Conservation (phyloP, 2,888 invertebrate genomes). For the Ditula angustiorana region DNA sequence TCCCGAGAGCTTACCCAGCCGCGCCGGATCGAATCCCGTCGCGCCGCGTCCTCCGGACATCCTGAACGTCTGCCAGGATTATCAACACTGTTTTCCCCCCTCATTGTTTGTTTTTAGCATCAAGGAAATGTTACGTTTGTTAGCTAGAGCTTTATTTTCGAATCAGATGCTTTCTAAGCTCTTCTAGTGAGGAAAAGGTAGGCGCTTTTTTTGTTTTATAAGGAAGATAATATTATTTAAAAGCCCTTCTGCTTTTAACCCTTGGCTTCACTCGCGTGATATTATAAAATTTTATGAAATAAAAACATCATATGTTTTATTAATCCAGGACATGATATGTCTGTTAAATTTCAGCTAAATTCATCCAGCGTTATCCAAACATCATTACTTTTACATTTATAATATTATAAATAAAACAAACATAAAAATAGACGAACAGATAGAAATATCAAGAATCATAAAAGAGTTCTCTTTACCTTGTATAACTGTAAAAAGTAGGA, state of each 20-base stretch:
- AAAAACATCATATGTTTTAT: too few relatives aligned
- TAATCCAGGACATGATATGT: too few relatives aligned
- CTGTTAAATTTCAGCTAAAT: too few relatives aligned
- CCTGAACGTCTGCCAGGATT: conserved; percentile 42
- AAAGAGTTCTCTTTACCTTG: too few relatives aligned
- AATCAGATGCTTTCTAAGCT: conserved; percentile 11
- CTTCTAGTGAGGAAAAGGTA: not conserved
- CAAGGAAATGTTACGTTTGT: conserved; percentile 37
- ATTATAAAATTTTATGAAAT: too few relatives aligned
- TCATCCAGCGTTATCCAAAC: too few relatives aligned
- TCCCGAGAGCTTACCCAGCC: conserved; percentile 10
- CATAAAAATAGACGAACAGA: not conserved
- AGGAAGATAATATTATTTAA: not conserved
- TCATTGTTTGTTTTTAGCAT: conserved; percentile 39
- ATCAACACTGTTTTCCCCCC: conserved; percentile 40
- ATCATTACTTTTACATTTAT: too few relatives aligned
- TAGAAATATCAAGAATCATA: too few relatives aligned
- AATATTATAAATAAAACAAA: too few relatives aligned
- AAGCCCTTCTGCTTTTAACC: too few relatives aligned
- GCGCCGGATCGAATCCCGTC: conserved; percentile 36
- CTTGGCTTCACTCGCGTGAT: too few relatives aligned
- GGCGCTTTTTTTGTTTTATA: not conserved
- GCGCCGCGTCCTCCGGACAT: conserved; percentile 40
- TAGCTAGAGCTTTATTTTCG: conserved; percentile 31
- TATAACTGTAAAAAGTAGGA: too few relatives aligned